A percentile compares a stretch with the other conserved stretches of the same genome.
Evolutionary conservation across 2,113 vertebrate species (phyloP).

Genomic region (Lasiurus cinereus): DNA sequence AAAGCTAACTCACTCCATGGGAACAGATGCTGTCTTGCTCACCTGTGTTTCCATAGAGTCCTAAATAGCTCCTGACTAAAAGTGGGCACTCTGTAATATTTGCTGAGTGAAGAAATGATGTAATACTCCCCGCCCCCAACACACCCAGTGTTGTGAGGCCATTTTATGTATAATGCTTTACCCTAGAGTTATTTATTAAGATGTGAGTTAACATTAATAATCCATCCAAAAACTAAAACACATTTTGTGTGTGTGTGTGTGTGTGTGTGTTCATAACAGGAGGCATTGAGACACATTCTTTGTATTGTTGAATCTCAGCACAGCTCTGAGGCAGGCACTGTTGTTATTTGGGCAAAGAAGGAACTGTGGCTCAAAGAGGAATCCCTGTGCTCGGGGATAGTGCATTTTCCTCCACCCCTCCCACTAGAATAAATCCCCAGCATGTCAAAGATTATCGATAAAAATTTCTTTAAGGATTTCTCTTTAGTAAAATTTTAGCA

Average conservation of each 20-base stretch:
- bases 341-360: neutral
- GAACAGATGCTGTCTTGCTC: neutral
- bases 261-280: neutral
- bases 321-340: neutral
- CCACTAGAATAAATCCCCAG: neutral
- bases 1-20: neutral
- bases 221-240: neutral
- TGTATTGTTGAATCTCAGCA: neutral
- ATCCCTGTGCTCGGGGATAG: neutral
- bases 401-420: neutral
- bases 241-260: neutral
- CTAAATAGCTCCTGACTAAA: neutral
- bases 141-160: neutral
- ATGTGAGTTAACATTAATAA: slow-evolving; percentile 7
- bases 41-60: neutral
- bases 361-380: neutral
- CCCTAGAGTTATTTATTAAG: slow-evolving; percentile 48
- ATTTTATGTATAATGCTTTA: neutral
- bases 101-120: neutral
- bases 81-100: neutral
- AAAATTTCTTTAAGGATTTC: neutral
- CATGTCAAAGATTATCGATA: neutral
- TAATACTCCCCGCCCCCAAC: neutral
- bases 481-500: slow-evolving; percentile 31
- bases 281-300: neutral